Evolutionary conservation across 2,113 vertebrate species (phyloP).

Genomic region (Motacilla alba): DNA sequence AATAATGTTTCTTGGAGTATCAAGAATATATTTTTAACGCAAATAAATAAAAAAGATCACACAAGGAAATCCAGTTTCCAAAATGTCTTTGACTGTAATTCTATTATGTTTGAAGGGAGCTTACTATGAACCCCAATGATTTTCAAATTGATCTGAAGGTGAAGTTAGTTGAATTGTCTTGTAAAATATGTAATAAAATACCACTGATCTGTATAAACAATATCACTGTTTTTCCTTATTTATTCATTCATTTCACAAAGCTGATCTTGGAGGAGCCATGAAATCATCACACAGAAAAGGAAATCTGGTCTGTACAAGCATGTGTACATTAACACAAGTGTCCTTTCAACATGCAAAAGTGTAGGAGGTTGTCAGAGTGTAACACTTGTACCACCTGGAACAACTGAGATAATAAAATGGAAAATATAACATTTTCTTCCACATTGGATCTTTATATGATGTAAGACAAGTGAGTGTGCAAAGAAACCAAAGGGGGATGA

Average conservation of each 20-base stretch:
- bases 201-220: background rate
- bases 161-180: background rate
- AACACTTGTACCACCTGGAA: background rate
- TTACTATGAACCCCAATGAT: accelerated
- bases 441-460: background rate
- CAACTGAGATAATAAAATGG: background rate
- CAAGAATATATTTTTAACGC: background rate
- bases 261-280: background rate
- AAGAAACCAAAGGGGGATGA: background rate
- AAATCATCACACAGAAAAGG: background rate
- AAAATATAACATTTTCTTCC: background rate
- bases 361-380: background rate
- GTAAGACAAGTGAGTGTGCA: background rate
- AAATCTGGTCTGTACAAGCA: background rate
- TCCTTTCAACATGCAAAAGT: background rate
- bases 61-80: background rate
- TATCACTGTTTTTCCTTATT: background rate
- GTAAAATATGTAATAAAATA: background rate
- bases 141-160: background rate
- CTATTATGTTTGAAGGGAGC: background rate
- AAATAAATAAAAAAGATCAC: background rate
- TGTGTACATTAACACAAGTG: background rate
- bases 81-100: background rate
- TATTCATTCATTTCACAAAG: background rate
- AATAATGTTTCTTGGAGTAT: background rate